phyloP scores from a whole-genome alignment of 2,797 vertebrate genomes.

The Coreius guichenoti region DNA sequence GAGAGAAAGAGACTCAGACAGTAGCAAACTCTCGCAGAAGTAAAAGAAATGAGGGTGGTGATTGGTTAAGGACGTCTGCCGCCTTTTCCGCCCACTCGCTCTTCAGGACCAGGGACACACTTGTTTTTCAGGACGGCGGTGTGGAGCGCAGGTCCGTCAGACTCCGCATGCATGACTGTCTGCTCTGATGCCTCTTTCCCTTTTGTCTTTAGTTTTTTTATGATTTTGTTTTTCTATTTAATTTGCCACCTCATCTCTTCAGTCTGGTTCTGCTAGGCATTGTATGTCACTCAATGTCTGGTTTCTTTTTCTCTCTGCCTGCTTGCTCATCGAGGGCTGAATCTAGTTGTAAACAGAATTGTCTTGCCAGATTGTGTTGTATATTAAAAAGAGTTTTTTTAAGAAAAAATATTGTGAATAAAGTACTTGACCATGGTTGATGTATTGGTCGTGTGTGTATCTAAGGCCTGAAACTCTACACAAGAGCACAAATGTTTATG shows the following conservation, averaged over 20 bases:
- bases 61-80: conserved; percentile 22
- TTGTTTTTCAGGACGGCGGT: conserved; percentile 19
- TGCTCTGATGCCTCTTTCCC: conserved; percentile 41
- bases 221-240: conserved; percentile 78
- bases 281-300: conserved; percentile 53
- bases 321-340: conserved; percentile 82
- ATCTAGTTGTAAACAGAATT: conserved; percentile 81
- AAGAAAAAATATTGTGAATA: conserved; percentile 84
- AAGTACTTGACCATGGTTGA: conserved; percentile 80
- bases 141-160: conserved; percentile 28
- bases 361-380: conserved; percentile 86
- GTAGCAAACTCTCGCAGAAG: conserved; percentile 64
- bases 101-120: conserved; percentile 38
- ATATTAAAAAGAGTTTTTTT: conserved; percentile 85
- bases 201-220: conserved; percentile 40
- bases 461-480: neutral
- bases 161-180: conserved; percentile 51
- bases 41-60: conserved; percentile 35
- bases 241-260: conserved; percentile 76
- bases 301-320: conserved; percentile 65
- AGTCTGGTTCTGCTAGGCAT: conserved; percentile 72
- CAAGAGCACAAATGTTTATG: neutral
- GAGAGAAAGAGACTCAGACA: conserved; percentile 79
- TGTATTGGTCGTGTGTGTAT: neutral
- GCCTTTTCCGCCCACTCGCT: neutral